Base-by-base conservation (phyloP, 1,140 invertebrate species). In the Drosophila subpulchrella region DNA sequence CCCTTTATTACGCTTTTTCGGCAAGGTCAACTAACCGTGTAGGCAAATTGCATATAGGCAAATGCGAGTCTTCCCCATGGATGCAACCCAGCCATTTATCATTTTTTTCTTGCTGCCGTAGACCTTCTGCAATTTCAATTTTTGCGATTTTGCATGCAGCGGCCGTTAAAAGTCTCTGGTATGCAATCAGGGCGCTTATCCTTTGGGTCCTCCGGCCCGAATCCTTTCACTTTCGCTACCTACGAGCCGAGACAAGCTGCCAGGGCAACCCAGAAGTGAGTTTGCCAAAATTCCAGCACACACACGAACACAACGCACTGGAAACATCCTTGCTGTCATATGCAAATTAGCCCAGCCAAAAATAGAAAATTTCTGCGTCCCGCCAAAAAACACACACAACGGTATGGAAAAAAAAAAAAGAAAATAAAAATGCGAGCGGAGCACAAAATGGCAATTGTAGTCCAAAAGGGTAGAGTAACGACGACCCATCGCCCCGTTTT, bases 171-270 rank as follows among this genome's bases (percentile, higher is more conserved):
- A 70, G 66, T 47, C 57, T 47, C 27, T 44, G 42, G 20, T 51
- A 65, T 50, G 61, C 78, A 76, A 76, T 71, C 63, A 53, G 55
- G 34, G 38, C 65, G 65, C 65, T 66, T 63, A 84, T 84, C 81
- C 81, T 83, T 66, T 78, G 34, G 54, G 34, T 20, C 48, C 27
- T 13, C 32, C 24, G 47, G 24, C 47, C 20, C 30, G 56, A 50
- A 78, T 89, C 77, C 84, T 90, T 89, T 89, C 81, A 90, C 84
- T 89, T 89, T 89, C 81, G 78, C 73, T 89, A 89, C 80, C 80
- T 81, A 86, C 56, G 34, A 10, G 8, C 12, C 46, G 12, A 46
- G 17, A 46, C 44, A 47, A 47, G 44, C 47, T 48, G 47, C 13
- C 27, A 48, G 47, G 6, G 13, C 47, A 10, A 15, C 27, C 27